Evolutionary conservation across 2,113 vertebrate genomes (phyloP), one percentile per base, ranked within the genome.

Genomic region (Zosterops japonicus): DNA sequence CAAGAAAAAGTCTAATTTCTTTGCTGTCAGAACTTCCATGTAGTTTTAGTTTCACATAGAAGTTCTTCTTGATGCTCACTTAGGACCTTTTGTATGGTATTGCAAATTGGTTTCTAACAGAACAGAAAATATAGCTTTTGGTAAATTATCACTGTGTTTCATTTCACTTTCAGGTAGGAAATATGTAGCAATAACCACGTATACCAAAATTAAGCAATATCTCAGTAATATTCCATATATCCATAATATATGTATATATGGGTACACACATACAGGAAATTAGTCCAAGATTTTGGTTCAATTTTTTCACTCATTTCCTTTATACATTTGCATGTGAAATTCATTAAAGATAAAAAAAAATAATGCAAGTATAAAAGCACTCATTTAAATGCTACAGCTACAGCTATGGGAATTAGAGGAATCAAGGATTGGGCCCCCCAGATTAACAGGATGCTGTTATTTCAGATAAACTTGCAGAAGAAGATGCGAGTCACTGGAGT

Each of bases 401-500:
- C 6, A 65, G 3, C n/a, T 90, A 29, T 2, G 9, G 1, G 4
- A 83, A 20, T 44, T 10, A 29, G 36, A 63, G 4, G 10, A 79
- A 42, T 55, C n/a, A 47, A 47, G 28, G 24, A 24, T 29, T 52
- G 8, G 74, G 33, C 36, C 11, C 11, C 7, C 47, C 29, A 72
- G 8, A 52, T 87, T 82, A 57, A 47, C 22, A 2, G 22, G 57
- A 22, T 31, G 25, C 59, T 97, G 5, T 85, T 65, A 71, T 95
- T 94, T 95, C 98, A 99, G 99, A 99, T 99, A 97, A 99, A 99
- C 97, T 97, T 99, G 87, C 99, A 99, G 97, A 99, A 98, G 97
- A 99, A 98, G 97, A 99, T 99, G 99, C 97, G 99, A 98, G 98
- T 99, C 88, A 99, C 99, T 24, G 99, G 99, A 87, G 98, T 99